These are phyloP conservation scores for Xyrichtys novacula DNA, from an alignment of 2,797 vertebrate species.

Conservation along the genomic window DNA sequence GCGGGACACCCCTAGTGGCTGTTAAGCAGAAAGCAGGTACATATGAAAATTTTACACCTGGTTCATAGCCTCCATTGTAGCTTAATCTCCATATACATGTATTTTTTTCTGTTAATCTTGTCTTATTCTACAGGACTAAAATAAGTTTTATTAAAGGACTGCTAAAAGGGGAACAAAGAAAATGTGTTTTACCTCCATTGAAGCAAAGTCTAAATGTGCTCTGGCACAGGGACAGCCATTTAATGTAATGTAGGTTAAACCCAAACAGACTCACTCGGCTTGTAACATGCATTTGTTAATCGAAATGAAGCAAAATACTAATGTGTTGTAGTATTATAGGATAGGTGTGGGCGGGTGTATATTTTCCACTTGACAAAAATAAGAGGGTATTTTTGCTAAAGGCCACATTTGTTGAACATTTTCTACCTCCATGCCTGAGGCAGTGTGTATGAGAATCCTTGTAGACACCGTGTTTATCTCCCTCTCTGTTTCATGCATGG, in stretches of 20 bases:
- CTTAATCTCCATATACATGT: too few relatives aligned
- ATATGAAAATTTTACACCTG: too few relatives aligned
- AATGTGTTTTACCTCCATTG: conserved; percentile 1
- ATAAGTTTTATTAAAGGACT: background rate
- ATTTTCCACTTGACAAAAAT: conserved; percentile 11
- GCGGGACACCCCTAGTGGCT: too few relatives aligned
- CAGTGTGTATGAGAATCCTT: conserved; percentile 9
- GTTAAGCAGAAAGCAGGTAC: too few relatives aligned
- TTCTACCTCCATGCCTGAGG: conserved; percentile 21
- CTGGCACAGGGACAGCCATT: background rate
- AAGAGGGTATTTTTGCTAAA: conserved; percentile 2
- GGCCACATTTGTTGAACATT: conserved; percentile 14
- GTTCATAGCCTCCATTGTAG: too few relatives aligned
- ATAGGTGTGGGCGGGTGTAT: conserved; percentile 8
- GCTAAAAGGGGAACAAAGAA: background rate
- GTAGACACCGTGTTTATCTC: conserved; percentile 38
- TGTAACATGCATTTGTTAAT: background rate
- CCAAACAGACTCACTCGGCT: background rate
- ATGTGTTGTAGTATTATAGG: background rate
- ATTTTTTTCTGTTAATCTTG: background rate
- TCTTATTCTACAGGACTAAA: background rate
- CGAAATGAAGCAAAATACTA: conserved; percentile 1
- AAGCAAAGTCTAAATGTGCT: background rate
- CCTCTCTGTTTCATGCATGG: conserved; percentile 26
- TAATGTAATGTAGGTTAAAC: background rate